A percentile compares a stretch with the other conserved stretches of the same genome.
These are phyloP conservation scores for Theropithecus gelada DNA, from an alignment of 2,113 vertebrate species.

Conservation along the genomic window DNA sequence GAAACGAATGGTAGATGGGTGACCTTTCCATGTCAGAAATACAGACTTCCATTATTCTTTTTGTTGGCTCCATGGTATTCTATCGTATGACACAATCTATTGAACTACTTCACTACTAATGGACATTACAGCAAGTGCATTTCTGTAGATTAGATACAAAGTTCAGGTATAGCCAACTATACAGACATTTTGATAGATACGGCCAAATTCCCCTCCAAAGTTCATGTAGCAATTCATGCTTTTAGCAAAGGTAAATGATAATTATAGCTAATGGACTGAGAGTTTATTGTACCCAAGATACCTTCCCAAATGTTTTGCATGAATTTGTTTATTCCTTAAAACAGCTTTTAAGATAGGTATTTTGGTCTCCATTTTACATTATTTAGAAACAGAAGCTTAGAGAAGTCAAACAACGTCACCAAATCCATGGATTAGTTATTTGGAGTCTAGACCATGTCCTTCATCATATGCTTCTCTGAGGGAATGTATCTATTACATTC, in stretches of 20 bases:
- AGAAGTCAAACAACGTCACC: neutral
- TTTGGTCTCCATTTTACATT: neutral
- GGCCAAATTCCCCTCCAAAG: neutral
- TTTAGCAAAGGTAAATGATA: neutral
- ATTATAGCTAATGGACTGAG: neutral
- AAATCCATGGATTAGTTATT: neutral
- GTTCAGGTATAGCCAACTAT: neutral
- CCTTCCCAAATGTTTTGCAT: neutral
- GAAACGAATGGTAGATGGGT: neutral
- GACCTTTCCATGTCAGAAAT: neutral
- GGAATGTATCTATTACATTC: neutral
- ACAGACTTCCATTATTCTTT: neutral
- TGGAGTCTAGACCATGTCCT: neutral
- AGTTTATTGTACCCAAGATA: neutral
- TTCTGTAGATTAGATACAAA: neutral
- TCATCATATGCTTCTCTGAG: neutral
- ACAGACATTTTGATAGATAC: neutral
- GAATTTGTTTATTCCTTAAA: neutral
- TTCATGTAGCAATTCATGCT: neutral
- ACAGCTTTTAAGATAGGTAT: neutral
- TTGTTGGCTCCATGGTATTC: neutral
- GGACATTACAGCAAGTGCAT: neutral
- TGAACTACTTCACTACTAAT: neutral
- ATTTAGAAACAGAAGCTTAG: conserved; percentile 4
- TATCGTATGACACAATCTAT: neutral